Evolutionary conservation across 2,888 invertebrate genomes (phyloP), one percentile per base, ranked within the genome.

Genomic region (Adelphocoris suturalis): DNA sequence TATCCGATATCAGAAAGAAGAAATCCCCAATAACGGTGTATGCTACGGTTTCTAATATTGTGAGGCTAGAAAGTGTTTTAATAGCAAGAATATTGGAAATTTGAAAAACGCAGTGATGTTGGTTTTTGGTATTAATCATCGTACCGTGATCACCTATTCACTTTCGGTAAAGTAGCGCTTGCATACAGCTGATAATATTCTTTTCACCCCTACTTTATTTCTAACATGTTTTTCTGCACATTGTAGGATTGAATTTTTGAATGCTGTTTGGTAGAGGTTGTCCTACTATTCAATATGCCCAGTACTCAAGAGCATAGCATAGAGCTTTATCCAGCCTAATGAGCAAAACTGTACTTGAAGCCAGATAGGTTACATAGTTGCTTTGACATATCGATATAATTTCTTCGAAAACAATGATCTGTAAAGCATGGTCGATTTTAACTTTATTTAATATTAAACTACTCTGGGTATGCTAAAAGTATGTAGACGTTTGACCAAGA

Each of bases 191-290:
- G 61, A 61, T 16, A n/a, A 4, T 19, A 61, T 61, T 61, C 19
- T 61, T 61, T 61, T 61, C 61, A 7, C 19, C 61, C 19, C 4
- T 61, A 19, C 19, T 19, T 61, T 61, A 19, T 61, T 1, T 61
- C 61, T 61, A 61, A 61, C 61, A 61, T 19, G 61, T 61, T 61
- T 61, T 61, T 61, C n/a, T 61, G 61, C 61, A 61, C 61, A 19
- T 61, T 61, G 19, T 61, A 61, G 61, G 61, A 16, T 61, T 57
- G 13, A 48, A 48, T 57, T 61, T 55, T 61, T 61, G 61, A 61
- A 61, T 61, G 61, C 61, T 61, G 61, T 61, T 61, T 61, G 61
- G 61, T 61, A 61, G 61, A 61, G 61, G 61, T 19, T 61, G 13
- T 14, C 13, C 4, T 55, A 11, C 48, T 48, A 13, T 48, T 11